These are phyloP conservation scores for Andrena bucephala DNA, from an alignment of 2,888 invertebrate species.

Conservation along the genomic window DNA sequence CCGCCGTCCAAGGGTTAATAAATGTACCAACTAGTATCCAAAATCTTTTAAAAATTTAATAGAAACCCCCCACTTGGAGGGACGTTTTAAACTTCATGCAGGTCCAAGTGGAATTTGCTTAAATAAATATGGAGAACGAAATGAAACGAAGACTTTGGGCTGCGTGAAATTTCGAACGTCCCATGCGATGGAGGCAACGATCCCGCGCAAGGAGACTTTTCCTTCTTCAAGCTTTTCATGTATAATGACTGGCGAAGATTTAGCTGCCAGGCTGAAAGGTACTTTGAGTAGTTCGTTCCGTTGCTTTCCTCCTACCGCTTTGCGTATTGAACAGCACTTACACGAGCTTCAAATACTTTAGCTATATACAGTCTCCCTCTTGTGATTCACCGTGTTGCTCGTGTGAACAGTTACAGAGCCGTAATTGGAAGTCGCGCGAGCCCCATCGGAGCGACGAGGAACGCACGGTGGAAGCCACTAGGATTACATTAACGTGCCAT, in stretches of 20 bases:
- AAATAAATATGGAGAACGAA: neutral
- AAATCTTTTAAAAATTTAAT: neutral
- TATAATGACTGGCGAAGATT: neutral
- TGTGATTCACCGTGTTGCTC: slow-evolving; percentile 26
- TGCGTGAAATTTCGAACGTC: neutral
- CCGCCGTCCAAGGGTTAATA: no score
- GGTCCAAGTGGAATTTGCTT: neutral
- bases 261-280: slow-evolving; percentile 31
- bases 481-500: slow-evolving; percentile 25
- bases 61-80: neutral
- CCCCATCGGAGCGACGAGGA: slow-evolving; percentile 21
- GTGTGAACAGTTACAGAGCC: slow-evolving; percentile 37
- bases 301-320: slow-evolving; percentile 30
- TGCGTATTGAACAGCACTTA: slow-evolving; percentile 16
- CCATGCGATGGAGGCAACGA: neutral
- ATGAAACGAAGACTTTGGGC: neutral
- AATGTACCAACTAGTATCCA: no score
- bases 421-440: slow-evolving; percentile 52
- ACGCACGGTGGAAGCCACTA: slow-evolving; percentile 22
- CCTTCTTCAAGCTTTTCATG: no score
- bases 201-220: neutral
- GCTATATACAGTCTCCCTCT: slow-evolving; percentile 47
- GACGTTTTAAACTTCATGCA: neutral
- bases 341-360: slow-evolving; percentile 46
- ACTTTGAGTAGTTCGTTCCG: slow-evolving; percentile 44